These are phyloP conservation scores for Drosophila lacertosa DNA, from an alignment of 1,140 invertebrate genomes.

Conservation along the genomic window DNA sequence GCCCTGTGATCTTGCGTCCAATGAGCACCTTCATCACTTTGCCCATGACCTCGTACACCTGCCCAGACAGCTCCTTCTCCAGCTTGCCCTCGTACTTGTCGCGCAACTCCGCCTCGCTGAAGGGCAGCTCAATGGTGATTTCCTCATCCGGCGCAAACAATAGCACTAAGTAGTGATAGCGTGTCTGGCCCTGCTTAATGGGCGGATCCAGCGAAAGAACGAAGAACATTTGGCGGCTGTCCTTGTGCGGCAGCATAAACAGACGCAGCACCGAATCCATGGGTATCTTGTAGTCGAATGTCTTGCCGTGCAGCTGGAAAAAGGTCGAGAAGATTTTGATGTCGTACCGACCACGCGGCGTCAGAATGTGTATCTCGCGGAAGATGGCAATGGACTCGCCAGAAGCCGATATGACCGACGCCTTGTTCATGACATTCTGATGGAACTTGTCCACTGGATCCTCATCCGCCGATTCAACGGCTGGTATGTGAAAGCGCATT, in stretches of 20 bases:
- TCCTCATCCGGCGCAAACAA: slow-evolving; percentile 98
- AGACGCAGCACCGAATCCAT: slow-evolving; percentile 97
- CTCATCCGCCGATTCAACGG: slow-evolving; percentile 91
- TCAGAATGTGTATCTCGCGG: slow-evolving; percentile 98
- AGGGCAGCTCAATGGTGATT: slow-evolving; percentile 95
- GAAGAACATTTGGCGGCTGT: slow-evolving; percentile 99
- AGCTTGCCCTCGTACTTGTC: slow-evolving; percentile 98
- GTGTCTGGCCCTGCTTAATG: slow-evolving; percentile 99
- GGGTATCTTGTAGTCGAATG: slow-evolving; percentile 99
- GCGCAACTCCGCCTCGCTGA: slow-evolving; percentile 96
- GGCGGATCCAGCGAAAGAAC: slow-evolving; percentile 99
- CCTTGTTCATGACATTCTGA: slow-evolving; percentile 97
- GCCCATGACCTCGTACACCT: slow-evolving; percentile 97
- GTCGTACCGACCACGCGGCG: slow-evolving; percentile 99
- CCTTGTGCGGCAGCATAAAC: slow-evolving; percentile 98
- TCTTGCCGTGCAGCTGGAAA: slow-evolving; percentile 99
- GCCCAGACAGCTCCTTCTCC: slow-evolving; percentile 95
- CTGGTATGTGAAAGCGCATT: slow-evolving; percentile 98
- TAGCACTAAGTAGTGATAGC: slow-evolving; percentile 97
- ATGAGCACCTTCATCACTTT: slow-evolving; percentile 98
- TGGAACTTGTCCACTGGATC: slow-evolving; percentile 98
- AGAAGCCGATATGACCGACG: slow-evolving; percentile 98
- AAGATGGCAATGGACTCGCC: slow-evolving; percentile 99
- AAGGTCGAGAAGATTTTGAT: slow-evolving; percentile 99
- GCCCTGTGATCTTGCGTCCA: slow-evolving; percentile 97